Base-by-base conservation (phyloP, 1,140 invertebrate genomes). In the Heterodera carotae region DNA sequence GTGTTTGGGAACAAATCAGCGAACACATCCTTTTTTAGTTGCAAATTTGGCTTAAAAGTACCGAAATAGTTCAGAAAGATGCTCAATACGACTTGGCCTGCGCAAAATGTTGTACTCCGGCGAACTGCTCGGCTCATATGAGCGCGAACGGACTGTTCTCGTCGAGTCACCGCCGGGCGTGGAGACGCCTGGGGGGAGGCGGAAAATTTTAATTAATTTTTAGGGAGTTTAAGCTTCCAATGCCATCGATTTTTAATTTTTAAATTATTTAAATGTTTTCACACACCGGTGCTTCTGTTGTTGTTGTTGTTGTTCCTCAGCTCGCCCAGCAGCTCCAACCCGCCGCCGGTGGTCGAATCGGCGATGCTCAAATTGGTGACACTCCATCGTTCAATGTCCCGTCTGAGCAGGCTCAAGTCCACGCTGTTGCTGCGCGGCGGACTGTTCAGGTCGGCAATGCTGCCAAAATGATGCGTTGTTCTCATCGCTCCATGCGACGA, bases 61-160 rank as follows among this genome's bases (percentile, higher is more conserved):
- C 85, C 85, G 82, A 73, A 87, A 87, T 64, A 87, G 82, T 53
- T 88, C 86, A 22, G 83, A 84, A 22, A 87, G 74, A 76, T 87
- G 85, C 74, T 88, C 86, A 48, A 87, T 87, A 27, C 85, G 75
- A 77, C 81, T 84, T 31, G 84, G 85, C 59, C 85, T 59, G 59
- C 85, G 60, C 48, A 87, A 73, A 10, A 85, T 39, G 70, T n/a
- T n/a, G n/a, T 80, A 80, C 67, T 84, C 85, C 27, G 83, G 83
- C 27, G 56, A 72, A 4, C 79, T 72, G 10, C 81, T 76, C 15
- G 85, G 85, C 72, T 87, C 85, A 71, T 88, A 84, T 25, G 85
- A 87, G 33, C 81, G 56, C 7, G 83, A 85, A n/a, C 85, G 75
- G 66, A 82, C 69, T 25, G 85, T 87, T 56, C 84, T 53, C 12